Base-by-base conservation (phyloP, 2,888 invertebrate genomes). In the Brachyptera risi region DNA sequence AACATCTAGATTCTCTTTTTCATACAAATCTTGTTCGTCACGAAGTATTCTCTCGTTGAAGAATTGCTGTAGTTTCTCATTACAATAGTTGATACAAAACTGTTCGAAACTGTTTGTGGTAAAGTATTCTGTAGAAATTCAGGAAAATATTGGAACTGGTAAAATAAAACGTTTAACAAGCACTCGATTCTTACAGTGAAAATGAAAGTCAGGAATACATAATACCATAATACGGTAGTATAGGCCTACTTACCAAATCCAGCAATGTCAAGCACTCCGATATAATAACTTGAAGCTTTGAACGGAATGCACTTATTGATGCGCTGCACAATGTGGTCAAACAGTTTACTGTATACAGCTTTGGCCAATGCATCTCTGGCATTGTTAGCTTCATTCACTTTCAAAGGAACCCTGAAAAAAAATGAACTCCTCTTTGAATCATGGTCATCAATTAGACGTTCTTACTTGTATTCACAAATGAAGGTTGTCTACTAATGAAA, bases 21-120 rank as follows among this genome's bases (percentile, higher is more conserved):
- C 88, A 76, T 98, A 98, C 63, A 99, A 74, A 68, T 90, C 88
- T 79, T 99, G 98, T 71, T 98, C 98, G 73, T 93, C 92, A 76
- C 94, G 95, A 11, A 98, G 78, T 68, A 98, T 96, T 63, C 95
- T 84, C 73, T 97, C 95, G 78, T 98, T 99, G 81, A 99, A 99
- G 79, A 99, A 98, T 76, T 98, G 96, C 73, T 99, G 99, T 58
- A 99, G 80, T 73, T 98, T 99, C 77, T 99, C 98, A 75, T 99
- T 99, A 78, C 98, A 98, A 76, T 97, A 99, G 79, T 99, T 99
- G 69, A 99, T 99, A 79, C 97, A 98, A 78, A 99, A 97, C 77
- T 90, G 90, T 73, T 88, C 88, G 73, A 90, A 91, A 70, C 88
- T 88, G 74, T 91, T 92, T 4, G 85, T 83, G 58, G 87, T 85